These are phyloP conservation scores for Nephila pilipes DNA, from an alignment of 1,140 invertebrate genomes.

Conservation along the genomic window DNA sequence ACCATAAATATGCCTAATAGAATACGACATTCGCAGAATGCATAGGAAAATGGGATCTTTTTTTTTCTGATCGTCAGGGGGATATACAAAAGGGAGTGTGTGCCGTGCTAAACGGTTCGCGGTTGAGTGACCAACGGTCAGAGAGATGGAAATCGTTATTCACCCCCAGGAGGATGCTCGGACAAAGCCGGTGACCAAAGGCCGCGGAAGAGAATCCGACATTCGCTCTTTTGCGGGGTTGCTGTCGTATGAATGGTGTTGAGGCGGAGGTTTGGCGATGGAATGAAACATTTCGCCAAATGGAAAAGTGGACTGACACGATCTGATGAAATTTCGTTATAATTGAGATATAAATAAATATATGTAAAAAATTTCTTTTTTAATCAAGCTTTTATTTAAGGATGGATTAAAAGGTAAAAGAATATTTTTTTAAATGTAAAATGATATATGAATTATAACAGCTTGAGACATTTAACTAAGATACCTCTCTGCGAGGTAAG, in stretches of 20 bases:
- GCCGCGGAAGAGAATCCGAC: slow-evolving; percentile 5
- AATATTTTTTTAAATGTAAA: no score
- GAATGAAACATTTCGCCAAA: not conserved
- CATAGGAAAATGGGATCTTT: not conserved
- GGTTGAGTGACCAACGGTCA: slow-evolving; percentile 52
- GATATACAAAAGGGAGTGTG: not conserved
- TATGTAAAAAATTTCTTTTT: no score
- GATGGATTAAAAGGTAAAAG: no score
- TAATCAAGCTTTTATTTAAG: no score
- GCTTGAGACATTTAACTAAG: no score
- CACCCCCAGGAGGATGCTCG: slow-evolving; percentile 32
- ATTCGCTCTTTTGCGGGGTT: not conserved
- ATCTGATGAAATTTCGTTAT: no score
- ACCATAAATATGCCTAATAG: slow-evolving; percentile 21
- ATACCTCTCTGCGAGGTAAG: no score
- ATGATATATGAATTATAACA: no score
- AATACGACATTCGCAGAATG: not conserved
- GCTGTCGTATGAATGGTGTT: not conserved
- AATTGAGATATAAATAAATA: no score
- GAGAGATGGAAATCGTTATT: slow-evolving; percentile 23
- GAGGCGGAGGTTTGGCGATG: not conserved
- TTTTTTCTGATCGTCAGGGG: not conserved
- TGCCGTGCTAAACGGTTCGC: slow-evolving; percentile 50
- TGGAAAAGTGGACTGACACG: not conserved
- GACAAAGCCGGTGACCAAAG: slow-evolving; percentile 51